These are phyloP conservation scores for Ispidina picta DNA, from an alignment of 2,797 vertebrate genomes.

Conservation along the genomic window DNA sequence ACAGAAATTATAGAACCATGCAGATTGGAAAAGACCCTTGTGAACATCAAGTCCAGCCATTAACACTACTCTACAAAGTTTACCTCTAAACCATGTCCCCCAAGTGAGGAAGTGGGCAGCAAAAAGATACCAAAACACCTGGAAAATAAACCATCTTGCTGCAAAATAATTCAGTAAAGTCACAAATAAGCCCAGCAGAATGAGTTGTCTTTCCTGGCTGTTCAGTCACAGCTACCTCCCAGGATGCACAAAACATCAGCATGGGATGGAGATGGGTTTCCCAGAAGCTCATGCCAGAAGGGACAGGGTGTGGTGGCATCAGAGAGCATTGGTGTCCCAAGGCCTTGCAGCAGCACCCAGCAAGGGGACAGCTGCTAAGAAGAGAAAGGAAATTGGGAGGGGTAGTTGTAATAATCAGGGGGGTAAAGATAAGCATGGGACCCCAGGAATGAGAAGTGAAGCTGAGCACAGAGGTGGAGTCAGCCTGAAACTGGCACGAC, in stretches of 20 bases:
- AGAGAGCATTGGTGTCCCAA: neutral
- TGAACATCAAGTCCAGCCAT: too few relatives aligned
- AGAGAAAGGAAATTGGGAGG: neutral
- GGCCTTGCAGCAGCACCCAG: neutral
- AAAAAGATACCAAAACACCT: neutral
- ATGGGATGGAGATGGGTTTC: neutral
- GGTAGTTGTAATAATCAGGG: neutral
- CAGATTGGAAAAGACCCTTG: too few relatives aligned
- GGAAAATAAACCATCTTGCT: neutral
- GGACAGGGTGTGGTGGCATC: neutral
- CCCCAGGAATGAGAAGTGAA: neutral
- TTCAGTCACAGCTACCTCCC: neutral
- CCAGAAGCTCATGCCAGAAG: neutral
- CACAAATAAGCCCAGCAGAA: neutral
- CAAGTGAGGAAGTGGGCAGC: neutral
- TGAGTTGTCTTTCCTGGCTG: constrained; percentile 16
- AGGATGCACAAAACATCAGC: neutral
- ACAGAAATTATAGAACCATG: neutral
- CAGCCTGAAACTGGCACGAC: constrained; percentile 19
- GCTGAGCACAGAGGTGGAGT: constrained; percentile 16
- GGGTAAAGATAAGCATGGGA: neutral
- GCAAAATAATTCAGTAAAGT: neutral
- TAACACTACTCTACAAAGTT: too few relatives aligned
- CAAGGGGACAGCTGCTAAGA: fast-evolving
- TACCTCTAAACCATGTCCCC: too few relatives aligned